Percentiles rank a stretch among this genome's conserved stretches.
Evolutionary conservation across 2,797 vertebrate species (phyloP).

Genomic region (Melanotaenia maccullochi): DNA sequence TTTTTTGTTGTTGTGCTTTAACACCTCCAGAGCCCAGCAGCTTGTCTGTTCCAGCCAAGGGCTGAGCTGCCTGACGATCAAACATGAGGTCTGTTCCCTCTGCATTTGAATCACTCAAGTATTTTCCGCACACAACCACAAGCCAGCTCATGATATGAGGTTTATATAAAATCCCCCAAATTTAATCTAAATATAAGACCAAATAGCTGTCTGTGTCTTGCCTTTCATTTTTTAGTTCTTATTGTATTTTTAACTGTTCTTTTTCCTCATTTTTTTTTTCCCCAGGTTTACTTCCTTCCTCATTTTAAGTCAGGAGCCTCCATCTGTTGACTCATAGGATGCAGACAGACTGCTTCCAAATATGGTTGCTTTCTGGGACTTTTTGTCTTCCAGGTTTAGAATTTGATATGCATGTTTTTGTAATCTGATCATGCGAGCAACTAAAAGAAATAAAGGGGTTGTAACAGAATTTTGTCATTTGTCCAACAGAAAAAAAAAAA

Average conservation of each 20-base stretch:
- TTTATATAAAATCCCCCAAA: background rate
- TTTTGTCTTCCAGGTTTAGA: slow-evolving; percentile 54
- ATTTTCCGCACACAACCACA: background rate
- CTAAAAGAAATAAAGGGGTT: slow-evolving; percentile 27
- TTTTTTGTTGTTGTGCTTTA: slow-evolving; percentile 4
- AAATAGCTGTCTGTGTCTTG: background rate
- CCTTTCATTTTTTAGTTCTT: background rate
- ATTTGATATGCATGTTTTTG: slow-evolving; percentile 22
- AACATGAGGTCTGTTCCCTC: slow-evolving; percentile 24
- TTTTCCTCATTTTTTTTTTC: slow-evolving; percentile 19
- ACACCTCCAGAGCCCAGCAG: slow-evolving; percentile 27
- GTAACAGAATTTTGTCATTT: background rate
- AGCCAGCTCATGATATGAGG: slow-evolving; percentile 1
- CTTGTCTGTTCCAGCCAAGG: slow-evolving; percentile 34
- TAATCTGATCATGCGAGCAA: slow-evolving; percentile 16
- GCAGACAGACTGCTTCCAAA: slow-evolving; percentile 41
- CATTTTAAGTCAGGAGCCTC: slow-evolving; percentile 55
- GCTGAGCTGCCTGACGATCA: slow-evolving; percentile 14
- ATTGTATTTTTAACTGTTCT: slow-evolving; percentile 10
- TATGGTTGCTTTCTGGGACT: slow-evolving; percentile 32
- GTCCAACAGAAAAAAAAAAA: background rate
- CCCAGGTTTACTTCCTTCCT: slow-evolving; percentile 39
- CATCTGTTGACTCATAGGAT: slow-evolving; percentile 63
- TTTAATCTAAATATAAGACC: slow-evolving; percentile 11
- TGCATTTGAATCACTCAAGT: slow-evolving; percentile 6